These are phyloP conservation scores for Chironomus striatipennis DNA, from an alignment of 1,140 invertebrate species.

Conservation along the genomic window DNA sequence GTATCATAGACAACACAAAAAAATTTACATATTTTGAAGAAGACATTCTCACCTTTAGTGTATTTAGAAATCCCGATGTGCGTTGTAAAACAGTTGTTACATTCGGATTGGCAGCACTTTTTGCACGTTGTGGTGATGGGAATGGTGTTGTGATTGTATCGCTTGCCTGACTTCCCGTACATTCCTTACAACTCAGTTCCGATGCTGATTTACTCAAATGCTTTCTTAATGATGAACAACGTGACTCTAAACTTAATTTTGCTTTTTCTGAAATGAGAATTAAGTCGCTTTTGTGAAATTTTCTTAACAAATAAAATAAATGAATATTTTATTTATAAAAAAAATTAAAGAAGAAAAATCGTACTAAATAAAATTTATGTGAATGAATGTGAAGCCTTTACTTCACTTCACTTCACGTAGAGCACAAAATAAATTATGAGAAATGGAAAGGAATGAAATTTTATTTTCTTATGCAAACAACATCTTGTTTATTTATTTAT, in stretches of 20 bases:
- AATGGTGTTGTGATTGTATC: conserved; percentile 36
- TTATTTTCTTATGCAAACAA: background rate
- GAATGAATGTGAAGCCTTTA: background rate
- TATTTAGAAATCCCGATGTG: conserved; percentile 61
- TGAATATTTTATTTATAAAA: too few relatives aligned
- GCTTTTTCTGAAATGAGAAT: conserved; percentile 11
- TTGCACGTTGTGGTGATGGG: conserved; percentile 42
- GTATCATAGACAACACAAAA: too few relatives aligned
- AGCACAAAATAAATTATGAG: background rate
- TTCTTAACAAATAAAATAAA: too few relatives aligned
- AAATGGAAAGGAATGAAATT: background rate
- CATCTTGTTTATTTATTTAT: background rate
- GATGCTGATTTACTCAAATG: conserved; percentile 49
- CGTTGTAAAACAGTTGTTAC: conserved; percentile 54
- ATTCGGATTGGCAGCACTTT: conserved; percentile 40
- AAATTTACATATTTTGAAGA: too few relatives aligned
- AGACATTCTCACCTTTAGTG: conserved; percentile 43
- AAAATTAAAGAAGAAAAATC: background rate
- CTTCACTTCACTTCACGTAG: background rate
- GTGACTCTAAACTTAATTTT: conserved; percentile 18
- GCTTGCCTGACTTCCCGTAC: conserved; percentile 36
- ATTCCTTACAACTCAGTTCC: conserved; percentile 42
- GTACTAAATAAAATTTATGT: background rate
- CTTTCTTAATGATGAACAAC: conserved; percentile 17
- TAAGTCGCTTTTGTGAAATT: background rate